Evolutionary conservation across 2,888 invertebrate species (phyloP).

Genomic region (Stegana nigrithorax): DNA sequence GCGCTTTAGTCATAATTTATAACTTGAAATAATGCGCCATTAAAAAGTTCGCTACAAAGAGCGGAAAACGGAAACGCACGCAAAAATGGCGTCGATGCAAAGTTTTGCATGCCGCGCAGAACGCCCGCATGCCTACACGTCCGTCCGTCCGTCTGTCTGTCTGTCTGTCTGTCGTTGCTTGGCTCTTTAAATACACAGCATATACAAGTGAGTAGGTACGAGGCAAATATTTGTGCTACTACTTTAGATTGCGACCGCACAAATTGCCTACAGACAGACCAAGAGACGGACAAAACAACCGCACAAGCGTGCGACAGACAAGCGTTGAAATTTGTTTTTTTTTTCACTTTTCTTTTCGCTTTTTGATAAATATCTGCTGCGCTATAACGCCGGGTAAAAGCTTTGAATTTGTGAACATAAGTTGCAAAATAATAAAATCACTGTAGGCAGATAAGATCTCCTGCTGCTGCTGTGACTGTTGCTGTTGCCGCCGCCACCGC

Average conservation of each 20-base stretch:
- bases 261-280: conserved; percentile 27
- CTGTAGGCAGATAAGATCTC: conserved; percentile 60
- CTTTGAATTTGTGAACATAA: conserved; percentile 17
- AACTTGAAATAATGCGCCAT: conserved; percentile 58
- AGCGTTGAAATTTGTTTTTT: no score
- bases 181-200: conserved; percentile 10
- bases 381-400: not conserved
- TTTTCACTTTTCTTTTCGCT: no score
- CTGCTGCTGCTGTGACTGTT: conserved; percentile 29
- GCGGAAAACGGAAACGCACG: conserved; percentile 36
- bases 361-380: conserved; percentile 9
- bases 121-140: conserved; percentile 5
- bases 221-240: conserved; percentile 19
- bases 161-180: not conserved
- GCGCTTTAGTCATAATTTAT: conserved; percentile 57
- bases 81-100: conserved; percentile 2
- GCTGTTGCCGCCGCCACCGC: not conserved
- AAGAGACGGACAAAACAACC: not conserved
- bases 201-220: no score
- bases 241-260: conserved; percentile 19
- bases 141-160: no score
- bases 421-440: conserved; percentile 49
- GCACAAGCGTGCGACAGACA: not conserved
- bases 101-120: conserved; percentile 10
- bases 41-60: conserved; percentile 55